Evolutionary conservation across 2,888 invertebrate genomes (phyloP), one percentile per base, ranked within the genome.

Genomic region (Eupithecia exiguata): DNA sequence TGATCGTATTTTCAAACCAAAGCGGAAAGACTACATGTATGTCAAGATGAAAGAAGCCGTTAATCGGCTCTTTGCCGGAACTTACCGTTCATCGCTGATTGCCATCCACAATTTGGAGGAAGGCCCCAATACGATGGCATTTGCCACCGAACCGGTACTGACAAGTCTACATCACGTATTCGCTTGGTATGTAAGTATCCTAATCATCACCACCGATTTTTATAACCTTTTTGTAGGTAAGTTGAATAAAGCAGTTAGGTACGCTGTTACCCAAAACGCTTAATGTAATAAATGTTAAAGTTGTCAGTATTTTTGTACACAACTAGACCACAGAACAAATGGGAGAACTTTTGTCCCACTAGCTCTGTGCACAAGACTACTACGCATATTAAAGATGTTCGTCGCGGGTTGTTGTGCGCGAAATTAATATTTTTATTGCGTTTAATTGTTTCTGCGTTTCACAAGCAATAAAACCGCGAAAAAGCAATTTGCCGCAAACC

Each of bases 131-230:
- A 98, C 98, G 4, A 92, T 99, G 83, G 98, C 99, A 1, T 99
- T 99, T 91, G 99, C 98, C n/a, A 96, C 98, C 2, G 99, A 99
- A 90, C 97, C 98, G 0, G 97, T 99, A 18, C 95, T 97, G 76
- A 98, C 97, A 18, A 98, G 98, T 87, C 95, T 99, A 69, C 97
- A 98, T 63, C 99, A 98, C 91, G 96, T 99, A 78, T 94, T 99
- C 83, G 97, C 98, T 61, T 97, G 96, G 93, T 96, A 97, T 91
- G 97, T 97, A 87, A 96, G 95, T 77, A 75, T 70, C 70, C n/a
- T 14, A 21, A 66, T 53, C 6, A 18, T 43, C 16, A 62, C 12
- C 35, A 62, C 35, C 61, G 35, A 9, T 6, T 62, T 35, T 25
- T 30, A 25, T 58, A 1, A 21, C 7, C 21, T 21, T 53, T 53